phyloP scores from a whole-genome alignment of 2,113 vertebrate species.

The Steatornis caripensis region DNA sequence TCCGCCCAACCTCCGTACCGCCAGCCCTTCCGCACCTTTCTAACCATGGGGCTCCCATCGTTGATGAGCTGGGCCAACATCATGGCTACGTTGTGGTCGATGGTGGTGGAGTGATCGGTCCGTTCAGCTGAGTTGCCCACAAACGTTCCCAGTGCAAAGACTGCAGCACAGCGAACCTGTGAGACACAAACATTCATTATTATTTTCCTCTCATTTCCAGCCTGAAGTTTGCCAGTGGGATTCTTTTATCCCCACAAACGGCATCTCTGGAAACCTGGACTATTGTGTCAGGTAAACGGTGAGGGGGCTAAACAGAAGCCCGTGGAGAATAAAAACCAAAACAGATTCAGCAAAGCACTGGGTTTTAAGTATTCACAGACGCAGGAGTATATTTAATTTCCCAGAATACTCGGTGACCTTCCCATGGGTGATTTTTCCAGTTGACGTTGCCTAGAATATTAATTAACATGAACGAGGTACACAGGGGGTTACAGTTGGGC shows the following conservation, averaged over 20 bases:
- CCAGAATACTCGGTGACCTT: background rate
- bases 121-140: conserved; percentile 94
- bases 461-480: background rate
- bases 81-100: conserved; percentile 98
- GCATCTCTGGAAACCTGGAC: background rate
- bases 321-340: background rate
- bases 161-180: conserved; percentile 92
- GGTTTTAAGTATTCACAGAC: background rate
- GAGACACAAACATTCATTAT: background rate
- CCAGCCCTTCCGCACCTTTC: conserved; percentile 78
- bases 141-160: conserved; percentile 94
- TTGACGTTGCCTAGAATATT: background rate
- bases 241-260: rapidly evolving
- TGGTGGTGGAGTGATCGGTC: conserved; percentile 97
- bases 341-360: background rate
- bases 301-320: background rate
- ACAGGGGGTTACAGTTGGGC: background rate
- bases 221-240: background rate
- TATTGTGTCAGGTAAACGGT: background rate
- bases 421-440: conserved; percentile 10
- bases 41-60: conserved; percentile 92
- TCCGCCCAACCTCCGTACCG: rapidly evolving
- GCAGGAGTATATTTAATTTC: background rate
- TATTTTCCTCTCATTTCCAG: background rate
- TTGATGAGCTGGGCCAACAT: conserved; percentile 97